These are phyloP conservation scores for Epinotia demarniana DNA, from an alignment of 2,888 invertebrate species.

Conservation along the genomic window DNA sequence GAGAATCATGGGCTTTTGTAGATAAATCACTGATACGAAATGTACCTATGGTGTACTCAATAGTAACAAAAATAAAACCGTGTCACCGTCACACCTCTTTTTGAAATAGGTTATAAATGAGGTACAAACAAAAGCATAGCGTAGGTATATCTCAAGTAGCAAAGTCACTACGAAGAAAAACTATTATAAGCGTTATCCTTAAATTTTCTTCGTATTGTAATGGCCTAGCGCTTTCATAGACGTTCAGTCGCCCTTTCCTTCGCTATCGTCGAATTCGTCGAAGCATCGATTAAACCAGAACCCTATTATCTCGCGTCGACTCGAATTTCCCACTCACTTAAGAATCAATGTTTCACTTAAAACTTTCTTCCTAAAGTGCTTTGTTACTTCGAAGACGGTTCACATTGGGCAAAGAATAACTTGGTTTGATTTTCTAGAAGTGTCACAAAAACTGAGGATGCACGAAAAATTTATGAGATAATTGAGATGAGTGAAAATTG, in stretches of 20 bases:
- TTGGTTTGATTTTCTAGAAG: conserved; percentile 17
- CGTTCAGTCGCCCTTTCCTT: neutral
- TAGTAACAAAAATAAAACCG: neutral
- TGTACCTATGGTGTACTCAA: neutral
- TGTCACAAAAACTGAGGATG: neutral
- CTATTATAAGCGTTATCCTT: neutral
- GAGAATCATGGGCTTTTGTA: neutral
- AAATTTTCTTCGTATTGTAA: neutral
- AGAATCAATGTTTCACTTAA: conserved; percentile 64
- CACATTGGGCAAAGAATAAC: conserved; percentile 51
- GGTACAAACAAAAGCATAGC: no score
- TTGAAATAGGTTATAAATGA: no score
- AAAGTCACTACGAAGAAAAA: neutral
- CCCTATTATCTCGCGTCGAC: conserved; percentile 48
- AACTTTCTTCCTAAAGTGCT: conserved; percentile 60
- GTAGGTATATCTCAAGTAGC: no score
- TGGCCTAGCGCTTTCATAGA: neutral
- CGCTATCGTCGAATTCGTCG: neutral
- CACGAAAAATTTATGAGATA: no score
- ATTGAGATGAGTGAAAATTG: no score
- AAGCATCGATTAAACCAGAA: conserved; percentile 34
- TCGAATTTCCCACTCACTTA: conserved; percentile 60
- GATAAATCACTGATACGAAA: neutral
- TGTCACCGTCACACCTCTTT: no score
- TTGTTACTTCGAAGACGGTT: conserved; percentile 53